A percentile compares a stretch with the other conserved stretches of the same genome.
These are phyloP conservation scores for Sphenopsis melanotis DNA, from an alignment of 2,797 vertebrate genomes.

Conservation along the genomic window DNA sequence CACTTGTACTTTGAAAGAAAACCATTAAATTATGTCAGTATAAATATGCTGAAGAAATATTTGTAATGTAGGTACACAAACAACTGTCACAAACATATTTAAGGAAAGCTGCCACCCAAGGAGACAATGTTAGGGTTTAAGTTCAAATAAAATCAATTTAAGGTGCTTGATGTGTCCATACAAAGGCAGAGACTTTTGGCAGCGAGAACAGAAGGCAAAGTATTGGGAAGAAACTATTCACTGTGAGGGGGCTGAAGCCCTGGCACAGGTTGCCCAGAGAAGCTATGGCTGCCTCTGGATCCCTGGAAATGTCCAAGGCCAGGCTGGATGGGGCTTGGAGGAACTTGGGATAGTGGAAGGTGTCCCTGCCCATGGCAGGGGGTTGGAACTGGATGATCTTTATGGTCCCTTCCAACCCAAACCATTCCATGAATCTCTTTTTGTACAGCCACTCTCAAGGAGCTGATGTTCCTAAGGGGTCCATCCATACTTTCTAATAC, in stretches of 20 bases:
- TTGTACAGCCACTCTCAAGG: not conserved
- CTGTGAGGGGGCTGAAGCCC: not conserved
- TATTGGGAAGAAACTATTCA: not conserved
- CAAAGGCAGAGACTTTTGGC: not conserved
- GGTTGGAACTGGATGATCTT: not conserved
- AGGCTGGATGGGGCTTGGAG: not conserved
- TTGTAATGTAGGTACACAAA: not conserved
- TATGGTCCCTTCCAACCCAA: not conserved
- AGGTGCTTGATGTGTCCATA: not conserved
- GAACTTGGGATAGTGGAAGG: not conserved
- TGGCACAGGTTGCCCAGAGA: not conserved
- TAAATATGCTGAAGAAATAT: not conserved
- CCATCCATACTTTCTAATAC: not conserved
- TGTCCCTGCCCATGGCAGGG: not conserved
- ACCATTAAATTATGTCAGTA: slow-evolving; percentile 24
- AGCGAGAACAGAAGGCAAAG: not conserved
- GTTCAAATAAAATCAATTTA: not conserved
- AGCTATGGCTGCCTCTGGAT: not conserved
- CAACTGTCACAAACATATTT: not conserved
- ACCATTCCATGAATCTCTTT: not conserved
- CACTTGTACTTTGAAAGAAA: slow-evolving; percentile 34
- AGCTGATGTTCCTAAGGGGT: not conserved
- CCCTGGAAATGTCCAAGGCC: not conserved
- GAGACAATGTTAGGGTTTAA: not conserved
- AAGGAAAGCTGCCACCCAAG: not conserved